These are phyloP conservation scores for Cerceris ruficornis DNA, from an alignment of 2,888 invertebrate species.

Conservation along the genomic window DNA sequence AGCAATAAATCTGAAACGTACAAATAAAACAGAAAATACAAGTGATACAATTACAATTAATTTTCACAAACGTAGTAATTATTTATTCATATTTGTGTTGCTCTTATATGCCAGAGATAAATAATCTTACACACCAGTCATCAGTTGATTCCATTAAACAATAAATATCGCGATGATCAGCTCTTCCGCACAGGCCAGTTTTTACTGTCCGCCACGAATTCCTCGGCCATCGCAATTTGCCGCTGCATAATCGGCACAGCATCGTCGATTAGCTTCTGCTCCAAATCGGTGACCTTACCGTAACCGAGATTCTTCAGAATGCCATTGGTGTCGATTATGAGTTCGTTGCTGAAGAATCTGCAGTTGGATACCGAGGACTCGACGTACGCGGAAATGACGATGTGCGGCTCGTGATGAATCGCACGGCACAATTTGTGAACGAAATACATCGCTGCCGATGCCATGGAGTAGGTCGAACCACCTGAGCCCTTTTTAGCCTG, in stretches of 20 bases:
- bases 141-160: no score
- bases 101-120: no score
- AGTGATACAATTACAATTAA: no score
- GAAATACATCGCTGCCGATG: slow-evolving; percentile 41
- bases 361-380: slow-evolving; percentile 35
- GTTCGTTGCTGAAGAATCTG: slow-evolving; percentile 39
- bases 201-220: slow-evolving; percentile 5
- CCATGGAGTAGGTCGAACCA: slow-evolving; percentile 44
- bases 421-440: slow-evolving; percentile 43
- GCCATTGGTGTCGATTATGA: slow-evolving; percentile 33
- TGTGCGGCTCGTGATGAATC: slow-evolving; percentile 42
- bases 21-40: no score
- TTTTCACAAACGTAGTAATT: no score
- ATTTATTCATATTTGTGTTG: no score
- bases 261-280: slow-evolving; percentile 30
- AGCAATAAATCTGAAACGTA: no score
- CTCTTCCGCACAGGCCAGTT: background rate
- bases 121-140: no score
- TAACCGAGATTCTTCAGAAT: slow-evolving; percentile 35
- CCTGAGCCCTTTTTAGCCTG: slow-evolving; percentile 36
- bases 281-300: slow-evolving; percentile 26
- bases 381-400: slow-evolving; percentile 44
- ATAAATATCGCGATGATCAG: background rate
- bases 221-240: background rate
- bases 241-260: slow-evolving; percentile 17